Evolutionary conservation across 2,113 vertebrate genomes (phyloP).

Genomic region (Rhinoderma darwinii): DNA sequence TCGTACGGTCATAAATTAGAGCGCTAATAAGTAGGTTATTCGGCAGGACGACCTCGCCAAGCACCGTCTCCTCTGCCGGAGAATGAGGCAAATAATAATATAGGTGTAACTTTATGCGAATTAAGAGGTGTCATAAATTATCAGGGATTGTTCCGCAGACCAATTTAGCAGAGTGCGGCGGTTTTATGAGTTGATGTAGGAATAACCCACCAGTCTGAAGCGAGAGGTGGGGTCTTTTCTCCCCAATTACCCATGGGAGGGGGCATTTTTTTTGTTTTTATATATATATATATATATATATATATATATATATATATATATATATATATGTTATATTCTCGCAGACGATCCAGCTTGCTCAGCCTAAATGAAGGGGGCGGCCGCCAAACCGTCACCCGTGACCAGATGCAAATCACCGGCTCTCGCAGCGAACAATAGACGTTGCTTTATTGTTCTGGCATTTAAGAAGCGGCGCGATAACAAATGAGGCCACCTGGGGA

Average conservation of each 20-base stretch:
- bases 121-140: constrained; percentile 81
- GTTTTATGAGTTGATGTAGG: constrained; percentile 78
- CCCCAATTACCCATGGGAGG: constrained; percentile 68
- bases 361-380: constrained; percentile 67
- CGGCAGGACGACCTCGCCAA: constrained; percentile 66
- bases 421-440: constrained; percentile 65
- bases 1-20: constrained; percentile 78
- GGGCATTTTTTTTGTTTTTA: constrained; percentile 55
- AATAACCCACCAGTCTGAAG: constrained; percentile 74
- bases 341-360: constrained; percentile 62
- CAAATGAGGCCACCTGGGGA: constrained; percentile 67
- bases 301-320: not conserved
- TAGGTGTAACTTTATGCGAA: constrained; percentile 75
- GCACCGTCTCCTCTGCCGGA: constrained; percentile 64
- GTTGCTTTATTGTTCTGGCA: constrained; percentile 70
- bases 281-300: not conserved
- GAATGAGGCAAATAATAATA: constrained; percentile 69
- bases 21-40: constrained; percentile 76
- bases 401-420: constrained; percentile 65
- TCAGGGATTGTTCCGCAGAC: constrained; percentile 73
- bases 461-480: constrained; percentile 70
- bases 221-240: constrained; percentile 67
- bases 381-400: constrained; percentile 61
- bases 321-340: constrained; percentile 30
- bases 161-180: constrained; percentile 76